Base-by-base conservation (phyloP, 2,888 invertebrate species). In the Drosophila neotestacea region DNA sequence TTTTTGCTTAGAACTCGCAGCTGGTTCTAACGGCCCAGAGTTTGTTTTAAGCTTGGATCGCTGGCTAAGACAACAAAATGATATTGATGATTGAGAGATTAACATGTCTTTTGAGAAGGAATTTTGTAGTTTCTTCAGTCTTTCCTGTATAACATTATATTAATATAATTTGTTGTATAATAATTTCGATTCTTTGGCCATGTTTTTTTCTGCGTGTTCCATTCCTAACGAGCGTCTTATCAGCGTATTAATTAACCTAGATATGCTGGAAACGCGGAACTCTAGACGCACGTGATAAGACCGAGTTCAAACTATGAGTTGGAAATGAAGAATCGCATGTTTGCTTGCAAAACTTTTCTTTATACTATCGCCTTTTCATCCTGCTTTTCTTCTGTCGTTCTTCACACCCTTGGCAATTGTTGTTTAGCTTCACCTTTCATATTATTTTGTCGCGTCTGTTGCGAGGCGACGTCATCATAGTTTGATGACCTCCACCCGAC, bases 401-500 rank as follows among this genome's bases (percentile, higher is more conserved):
- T 48, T 55, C 10, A 16, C 39, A 28, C 28, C 22, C 32, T 9
- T 48, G 16, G n/a, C 10, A 51, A 56, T 46, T 52, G 22, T 54
- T 22, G 32, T 61, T 70, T 41, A 28, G 60, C 55, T 52, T 52
- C 36, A 56, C 10, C 47, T 63, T 74, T 46, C 30, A 39, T 32
- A 64, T 59, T n/a, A 58, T 68, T 61, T 67, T 50, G 81, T 74
- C 66, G 63, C 63, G 47, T 62, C 42, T 46, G 42, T 41, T 44
- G 36, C 22, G 11, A 9, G 13, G 34, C 76, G 71, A 84, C 86
- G 82, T 82, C 84, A 80, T 77, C 80, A 85, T 78, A 90, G 90
- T 89, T 89, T 89, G 90, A 90, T 88, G 89, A 89, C 89, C 88
- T 81, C 85, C 67, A 54, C 48, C 28, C 52, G 68, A 56, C 70